Base-by-base conservation (phyloP, 2,797 vertebrate species). In the Channa striata region DNA sequence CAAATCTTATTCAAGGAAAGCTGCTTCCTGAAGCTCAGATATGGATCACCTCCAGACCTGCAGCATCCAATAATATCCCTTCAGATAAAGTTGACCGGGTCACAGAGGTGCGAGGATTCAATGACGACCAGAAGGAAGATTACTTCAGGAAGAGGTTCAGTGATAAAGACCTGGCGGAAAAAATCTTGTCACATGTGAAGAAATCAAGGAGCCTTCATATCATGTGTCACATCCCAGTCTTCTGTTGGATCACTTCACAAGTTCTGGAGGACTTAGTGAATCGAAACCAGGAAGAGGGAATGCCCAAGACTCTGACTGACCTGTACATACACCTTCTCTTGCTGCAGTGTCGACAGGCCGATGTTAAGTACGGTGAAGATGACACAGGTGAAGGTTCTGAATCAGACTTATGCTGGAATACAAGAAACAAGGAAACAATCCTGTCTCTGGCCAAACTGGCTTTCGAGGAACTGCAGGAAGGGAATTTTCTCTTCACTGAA, bases 21-120 rank as follows among this genome's bases (percentile, higher is more conserved):
- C 76, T 92, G 48, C 72, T 91, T 43, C 51, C 87, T 1, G 0
- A 68, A 19, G 85, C 90, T 50, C 77, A 83, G 0, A 56, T 91
- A 63, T 92, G 91, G 91, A 89, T 92, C 56, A 90, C 87, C 2
- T 84, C 88, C 16, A 64, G 87, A 6, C 91, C 89, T 12, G 88
- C 89, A 40, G 86, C 89, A 9, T 74, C 82, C 11, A 82, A 63
- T 57, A 5, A 5, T 16, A 77, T 91, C 46, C 87, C 84, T 57
- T 1, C 58, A 40, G 16, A 8, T 8, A 76, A 36, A 54, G 54
- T 91, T 17, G 70, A 88, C 52, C 75, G 76, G 4, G 48, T 91
- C 36, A 91, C 88, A 17, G 89, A 89, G 17, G 87, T 91, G 11
- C 73, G 74, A 74, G 89, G 90, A 43, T 92, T 91, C 54, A 89